A percentile compares a stretch with the other conserved stretches of the same genome.
Conservation (phyloP, 2,113 vertebrate species). For the Cololabis saira region DNA sequence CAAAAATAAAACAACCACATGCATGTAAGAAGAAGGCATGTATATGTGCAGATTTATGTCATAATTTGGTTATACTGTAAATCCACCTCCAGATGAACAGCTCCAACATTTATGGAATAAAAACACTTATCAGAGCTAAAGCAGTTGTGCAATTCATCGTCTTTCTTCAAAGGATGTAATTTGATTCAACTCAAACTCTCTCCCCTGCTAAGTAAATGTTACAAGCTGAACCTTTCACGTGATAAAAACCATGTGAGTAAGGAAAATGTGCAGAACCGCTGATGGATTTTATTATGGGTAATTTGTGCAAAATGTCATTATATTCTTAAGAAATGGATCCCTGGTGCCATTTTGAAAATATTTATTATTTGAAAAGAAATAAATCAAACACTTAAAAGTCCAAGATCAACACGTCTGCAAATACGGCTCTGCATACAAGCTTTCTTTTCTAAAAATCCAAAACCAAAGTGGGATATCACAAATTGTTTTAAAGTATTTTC, state of each 20-base stretch:
- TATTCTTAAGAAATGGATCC: background rate
- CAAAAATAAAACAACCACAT: conserved; percentile 36
- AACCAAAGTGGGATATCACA: too few species aligned
- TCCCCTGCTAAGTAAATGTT: conserved; percentile 11
- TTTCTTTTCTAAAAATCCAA: too few species aligned
- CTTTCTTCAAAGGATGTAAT: conserved; percentile 37
- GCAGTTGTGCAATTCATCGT: conserved; percentile 40
- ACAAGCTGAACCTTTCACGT: conserved; percentile 1
- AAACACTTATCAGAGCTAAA: conserved; percentile 10
- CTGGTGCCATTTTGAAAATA: background rate
- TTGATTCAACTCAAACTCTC: conserved; percentile 15
- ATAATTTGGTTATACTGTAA: conserved; percentile 30
- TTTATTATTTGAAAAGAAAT: too few species aligned
- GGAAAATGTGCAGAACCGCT: background rate
- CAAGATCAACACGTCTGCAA: too few species aligned
- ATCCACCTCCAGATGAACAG: conserved; percentile 24
- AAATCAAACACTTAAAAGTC: too few species aligned
- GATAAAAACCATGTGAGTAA: conserved; percentile 9
- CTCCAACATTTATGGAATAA: conserved; percentile 30
- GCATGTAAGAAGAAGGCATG: conserved; percentile 24
- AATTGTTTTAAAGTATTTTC: too few species aligned
- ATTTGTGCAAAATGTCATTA: background rate
- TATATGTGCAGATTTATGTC: conserved; percentile 37
- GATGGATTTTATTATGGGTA: background rate
- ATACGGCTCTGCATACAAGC: too few species aligned